A percentile compares a stretch with the other conserved stretches of the same genome.
phyloP scores from a whole-genome alignment of 2,888 invertebrate species.

The Leptopterna dolabrata region DNA sequence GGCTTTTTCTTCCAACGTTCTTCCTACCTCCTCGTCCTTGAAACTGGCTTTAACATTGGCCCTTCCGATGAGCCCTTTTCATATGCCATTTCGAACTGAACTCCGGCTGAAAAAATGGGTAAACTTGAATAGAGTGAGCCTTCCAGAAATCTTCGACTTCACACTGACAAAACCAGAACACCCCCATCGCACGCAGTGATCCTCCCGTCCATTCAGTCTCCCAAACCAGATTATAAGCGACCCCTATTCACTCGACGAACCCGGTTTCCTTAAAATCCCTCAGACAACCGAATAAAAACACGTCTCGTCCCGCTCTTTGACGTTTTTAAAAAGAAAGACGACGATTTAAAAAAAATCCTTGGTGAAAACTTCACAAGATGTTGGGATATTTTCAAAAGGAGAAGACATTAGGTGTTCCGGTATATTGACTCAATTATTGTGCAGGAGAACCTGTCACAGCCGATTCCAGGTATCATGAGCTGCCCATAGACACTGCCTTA shows the following conservation, averaged over 20 bases:
- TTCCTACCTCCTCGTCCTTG: background rate
- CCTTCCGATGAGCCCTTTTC: background rate
- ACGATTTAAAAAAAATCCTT: background rate
- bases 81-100: background rate
- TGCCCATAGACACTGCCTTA: background rate
- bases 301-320: background rate
- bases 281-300: background rate
- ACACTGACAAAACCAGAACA: slow-evolving; percentile 27
- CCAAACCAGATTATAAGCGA: slow-evolving; percentile 15
- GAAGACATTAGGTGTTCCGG: slow-evolving; percentile 44
- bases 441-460: slow-evolving; percentile 45
- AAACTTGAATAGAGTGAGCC: background rate
- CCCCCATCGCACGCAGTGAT: background rate
- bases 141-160: slow-evolving; percentile 37
- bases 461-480: slow-evolving; percentile 29
- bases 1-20: background rate
- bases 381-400: background rate
- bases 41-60: background rate
- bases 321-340: background rate
- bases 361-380: background rate
- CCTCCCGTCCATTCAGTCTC: background rate
- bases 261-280: background rate
- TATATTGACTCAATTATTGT: slow-evolving; percentile 56
- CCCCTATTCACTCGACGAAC: background rate
- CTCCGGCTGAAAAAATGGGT: background rate